Evolutionary conservation across 2,888 invertebrate species (phyloP).

Genomic region (Crepidodera aurea): DNA sequence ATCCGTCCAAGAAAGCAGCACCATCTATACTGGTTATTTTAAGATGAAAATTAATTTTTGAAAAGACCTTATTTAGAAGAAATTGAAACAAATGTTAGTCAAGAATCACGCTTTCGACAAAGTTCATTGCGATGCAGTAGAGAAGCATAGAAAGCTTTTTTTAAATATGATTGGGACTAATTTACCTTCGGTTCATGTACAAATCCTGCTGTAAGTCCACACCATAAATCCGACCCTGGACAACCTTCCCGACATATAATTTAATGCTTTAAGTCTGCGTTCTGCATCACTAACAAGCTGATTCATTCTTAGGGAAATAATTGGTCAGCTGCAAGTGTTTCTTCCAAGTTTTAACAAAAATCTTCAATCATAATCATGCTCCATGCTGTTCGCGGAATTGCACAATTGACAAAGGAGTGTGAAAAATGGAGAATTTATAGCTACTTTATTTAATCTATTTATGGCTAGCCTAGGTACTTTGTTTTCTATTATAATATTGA

Average conservation of each 20-base stretch:
- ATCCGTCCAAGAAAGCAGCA: no score
- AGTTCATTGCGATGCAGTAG: no score
- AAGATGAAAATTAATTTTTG: no score
- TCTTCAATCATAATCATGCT: background rate
- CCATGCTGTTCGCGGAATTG: constrained; percentile 1
- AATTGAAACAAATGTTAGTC: no score
- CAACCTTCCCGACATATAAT: constrained; percentile 30
- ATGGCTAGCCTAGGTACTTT: background rate
- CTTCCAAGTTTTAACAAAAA: background rate
- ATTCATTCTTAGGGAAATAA: constrained; percentile 34
- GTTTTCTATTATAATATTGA: background rate
- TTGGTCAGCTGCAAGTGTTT: constrained; percentile 27
- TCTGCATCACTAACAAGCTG: constrained; percentile 34
- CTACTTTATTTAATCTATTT: background rate
- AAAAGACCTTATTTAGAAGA: no score
- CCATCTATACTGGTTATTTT: no score
- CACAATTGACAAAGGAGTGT: background rate
- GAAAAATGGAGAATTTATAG: background rate
- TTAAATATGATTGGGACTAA: no score
- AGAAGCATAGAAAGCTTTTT: no score
- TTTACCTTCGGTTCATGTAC: no score
- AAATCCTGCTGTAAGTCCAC: no score
- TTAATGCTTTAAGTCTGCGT: constrained; percentile 35
- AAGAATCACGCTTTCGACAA: no score
- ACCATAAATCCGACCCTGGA: constrained; percentile 1